Evolutionary conservation across 2,888 invertebrate genomes (phyloP).

Genomic region (Ectobius pallidus): DNA sequence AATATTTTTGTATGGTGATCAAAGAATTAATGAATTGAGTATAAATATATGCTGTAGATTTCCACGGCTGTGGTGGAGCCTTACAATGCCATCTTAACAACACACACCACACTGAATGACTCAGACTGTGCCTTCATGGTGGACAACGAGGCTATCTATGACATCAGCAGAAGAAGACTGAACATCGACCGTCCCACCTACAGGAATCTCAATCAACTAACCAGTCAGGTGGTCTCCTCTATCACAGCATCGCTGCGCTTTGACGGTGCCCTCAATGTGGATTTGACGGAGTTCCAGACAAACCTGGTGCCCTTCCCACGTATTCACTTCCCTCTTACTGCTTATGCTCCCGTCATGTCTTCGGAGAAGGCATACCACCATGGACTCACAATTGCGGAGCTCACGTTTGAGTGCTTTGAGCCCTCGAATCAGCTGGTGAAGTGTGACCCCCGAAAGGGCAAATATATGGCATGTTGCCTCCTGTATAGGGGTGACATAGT

Average conservation of each 20-base stretch:
- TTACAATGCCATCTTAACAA: neutral
- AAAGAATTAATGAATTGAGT: too few species aligned
- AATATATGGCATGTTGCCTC: conserved; percentile 60
- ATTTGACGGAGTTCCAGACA: conserved; percentile 90
- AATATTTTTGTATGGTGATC: too few species aligned
- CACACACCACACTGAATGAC: neutral
- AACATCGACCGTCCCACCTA: conserved; percentile 81
- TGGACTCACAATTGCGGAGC: conserved; percentile 59
- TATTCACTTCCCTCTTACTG: conserved; percentile 77
- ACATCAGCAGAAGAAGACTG: conserved; percentile 56
- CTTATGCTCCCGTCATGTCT: conserved; percentile 57
- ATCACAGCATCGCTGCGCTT: conserved; percentile 88
- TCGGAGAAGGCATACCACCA: conserved; percentile 62
- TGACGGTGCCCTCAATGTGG: conserved; percentile 72
- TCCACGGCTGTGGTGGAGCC: neutral
- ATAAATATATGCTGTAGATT: too few species aligned
- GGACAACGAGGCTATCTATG: conserved; percentile 59
- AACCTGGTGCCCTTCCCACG: conserved; percentile 90
- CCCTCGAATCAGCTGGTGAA: conserved; percentile 62
- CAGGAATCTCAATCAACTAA: conserved; percentile 82
- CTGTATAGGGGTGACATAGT: conserved; percentile 52
- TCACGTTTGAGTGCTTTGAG: conserved; percentile 65
- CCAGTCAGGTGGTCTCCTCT: conserved; percentile 64
- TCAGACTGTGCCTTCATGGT: conserved; percentile 54
- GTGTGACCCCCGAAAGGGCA: conserved; percentile 51